Base-by-base conservation (phyloP, 2,888 invertebrate species). In the Lochmaea capreae region DNA sequence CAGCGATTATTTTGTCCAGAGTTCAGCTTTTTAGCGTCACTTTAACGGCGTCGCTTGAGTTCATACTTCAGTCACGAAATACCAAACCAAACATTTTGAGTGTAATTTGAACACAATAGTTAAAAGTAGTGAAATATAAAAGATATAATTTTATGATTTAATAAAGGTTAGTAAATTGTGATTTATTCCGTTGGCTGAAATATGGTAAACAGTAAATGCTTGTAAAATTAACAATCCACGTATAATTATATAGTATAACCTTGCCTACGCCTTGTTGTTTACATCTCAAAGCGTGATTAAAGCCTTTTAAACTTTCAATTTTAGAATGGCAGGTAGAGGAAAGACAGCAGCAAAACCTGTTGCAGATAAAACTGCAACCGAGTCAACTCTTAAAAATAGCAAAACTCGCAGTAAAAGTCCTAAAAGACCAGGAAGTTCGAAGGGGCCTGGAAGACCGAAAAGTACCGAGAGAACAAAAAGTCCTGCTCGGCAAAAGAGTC, bases 391-490 rank as follows among this genome's bases (percentile, higher is more conserved):
- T n/a, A 76, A 75, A 66, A 78, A 68, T 62, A 77, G 76, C 46
- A 65, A 76, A 59, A 18, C 11, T 16, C 42, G 62, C 11, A 39
- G 67, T 18, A 73, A 75, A 71, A 78, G 79, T 42, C 79, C 80
- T 9, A 71, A 69, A 10, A 78, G 77, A 68, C 61, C 77, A 46
- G 74, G 67, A 68, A 76, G 75, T 49, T 73, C 77, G 11, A 79
- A 75, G 72, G 80, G 81, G 71, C 79, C 81, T 10, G 75, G 77
- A 16, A 76, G 78, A 65, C 69, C 72, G 5, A 74, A 71, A 69
- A 78, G 79, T 65, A 81, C 81, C 9, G 76, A 76, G 5, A 78
- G 80, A 43, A 39, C 68, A 18, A 79, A 73, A 68, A 88, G 88
- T 14, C 89, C 89, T 46, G 76, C 72, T 11, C 76, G 80, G 72